Base-by-base conservation (phyloP, 2,888 invertebrate genomes). In the Pollenia amentaria region DNA sequence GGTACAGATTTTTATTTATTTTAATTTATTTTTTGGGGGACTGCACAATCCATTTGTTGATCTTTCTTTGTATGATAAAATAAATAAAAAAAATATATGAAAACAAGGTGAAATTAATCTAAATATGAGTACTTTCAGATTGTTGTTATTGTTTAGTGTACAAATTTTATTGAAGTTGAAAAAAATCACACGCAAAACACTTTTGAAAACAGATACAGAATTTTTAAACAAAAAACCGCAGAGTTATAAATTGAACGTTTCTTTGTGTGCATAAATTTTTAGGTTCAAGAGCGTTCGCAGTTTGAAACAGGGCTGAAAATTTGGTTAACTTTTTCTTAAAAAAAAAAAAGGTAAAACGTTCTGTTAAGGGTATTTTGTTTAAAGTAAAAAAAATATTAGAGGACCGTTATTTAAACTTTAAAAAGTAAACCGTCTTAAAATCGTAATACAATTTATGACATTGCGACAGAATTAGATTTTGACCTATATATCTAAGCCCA, bases 21-120 rank as follows among this genome's bases (percentile, higher is more conserved):
- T 46, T 46, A 38, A 76, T 67, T 76, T 64, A 12, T 44, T 67
- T 81, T 77, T 60, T 18, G 40, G 48, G 48, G 73, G 53, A 69
- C 53, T 65, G 62, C 62, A 70, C 69, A 72, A 38, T 70, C 65
- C 9, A 38, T 44, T 64, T 65, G 73, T 65, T 72, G 55, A 78
- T 72, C 40, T 60, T 85, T 76, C 69, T 81, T 77, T 82, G 57
- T 67, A 55, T 55, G 65, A 55, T 64, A 53, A 79, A 79, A 79
- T 29, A 29, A 29, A 29, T 3, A 29, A 29, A 21, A 21, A n/a
- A 2, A 21, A 21, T 2, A 38, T 38, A 48, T n/a, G 51, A 21
- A 40, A 55, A 77, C 81, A 85, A 85, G 85, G 85, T 85, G 78
- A 85, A 78, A 85, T 82, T 82, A 72, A 85, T 85, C 73, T 81